phyloP scores from a whole-genome alignment of 2,888 invertebrate genomes.

The Lasioglossum pauxillum region DNA sequence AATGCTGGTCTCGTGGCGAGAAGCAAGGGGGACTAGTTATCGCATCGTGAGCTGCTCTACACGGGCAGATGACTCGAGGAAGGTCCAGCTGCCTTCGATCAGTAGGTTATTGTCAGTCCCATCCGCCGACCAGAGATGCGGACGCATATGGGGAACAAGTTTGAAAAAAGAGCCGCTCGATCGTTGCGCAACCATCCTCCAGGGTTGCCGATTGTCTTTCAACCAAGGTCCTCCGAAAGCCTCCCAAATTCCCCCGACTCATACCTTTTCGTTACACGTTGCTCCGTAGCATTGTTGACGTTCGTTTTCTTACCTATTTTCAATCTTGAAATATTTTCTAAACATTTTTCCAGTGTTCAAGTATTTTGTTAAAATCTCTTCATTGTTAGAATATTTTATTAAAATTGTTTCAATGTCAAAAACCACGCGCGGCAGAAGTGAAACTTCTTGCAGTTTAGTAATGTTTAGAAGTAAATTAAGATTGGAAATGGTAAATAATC shows the following conservation, averaged over 20 bases:
- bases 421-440: too few relatives aligned
- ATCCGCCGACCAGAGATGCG: slow-evolving; percentile 61
- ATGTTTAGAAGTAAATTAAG: too few relatives aligned
- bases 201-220: background rate
- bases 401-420: too few relatives aligned
- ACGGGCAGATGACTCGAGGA: slow-evolving; percentile 82
- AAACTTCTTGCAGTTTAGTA: too few relatives aligned
- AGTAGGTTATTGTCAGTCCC: slow-evolving; percentile 73
- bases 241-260: background rate
- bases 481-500: too few relatives aligned
- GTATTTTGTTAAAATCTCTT: too few relatives aligned
- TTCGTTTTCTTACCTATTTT: background rate
- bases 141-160: slow-evolving; percentile 45
- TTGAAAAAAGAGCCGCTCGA: slow-evolving; percentile 20
- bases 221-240: background rate
- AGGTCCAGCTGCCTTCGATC: slow-evolving; percentile 82
- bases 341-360: too few relatives aligned
- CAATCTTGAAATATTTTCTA: background rate
- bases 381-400: too few relatives aligned
- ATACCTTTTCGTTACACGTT: background rate
- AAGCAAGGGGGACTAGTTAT: slow-evolving; percentile 80
- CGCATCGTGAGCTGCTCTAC: slow-evolving; percentile 79
- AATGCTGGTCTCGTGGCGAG: slow-evolving; percentile 68
- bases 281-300: too few relatives aligned
- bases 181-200: slow-evolving; percentile 7